Percentiles rank a stretch among this genome's conserved stretches.
Conservation (phyloP, 2,888 invertebrate species). For the Scaeva pyrastri region DNA sequence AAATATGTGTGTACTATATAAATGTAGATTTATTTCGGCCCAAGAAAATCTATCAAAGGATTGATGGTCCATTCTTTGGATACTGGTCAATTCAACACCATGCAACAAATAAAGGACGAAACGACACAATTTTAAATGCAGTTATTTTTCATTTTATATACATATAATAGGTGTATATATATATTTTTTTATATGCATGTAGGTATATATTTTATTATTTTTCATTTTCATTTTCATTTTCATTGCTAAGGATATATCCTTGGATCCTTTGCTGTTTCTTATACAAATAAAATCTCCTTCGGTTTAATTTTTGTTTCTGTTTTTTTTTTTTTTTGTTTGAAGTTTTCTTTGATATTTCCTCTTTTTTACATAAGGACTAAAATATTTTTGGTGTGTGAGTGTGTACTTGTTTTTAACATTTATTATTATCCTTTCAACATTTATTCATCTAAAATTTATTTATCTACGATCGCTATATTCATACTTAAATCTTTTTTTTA, state of each 20-base stretch:
- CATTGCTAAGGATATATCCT: slow-evolving; percentile 35
- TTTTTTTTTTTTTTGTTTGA: slow-evolving; percentile 4
- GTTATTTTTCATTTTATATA: slow-evolving; percentile 39
- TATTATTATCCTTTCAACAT: slow-evolving; percentile 72
- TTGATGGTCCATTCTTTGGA: neutral
- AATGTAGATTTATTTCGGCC: too few relatives aligned
- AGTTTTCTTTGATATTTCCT: slow-evolving; percentile 8
- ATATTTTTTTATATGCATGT: slow-evolving; percentile 26
- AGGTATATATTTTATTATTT: slow-evolving; percentile 48
- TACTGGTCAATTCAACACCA: neutral
- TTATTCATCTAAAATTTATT: slow-evolving; percentile 74
- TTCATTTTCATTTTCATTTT: slow-evolving; percentile 48
- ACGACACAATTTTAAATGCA: slow-evolving; percentile 60
- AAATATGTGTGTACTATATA: slow-evolving; percentile 14
- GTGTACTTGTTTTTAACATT: slow-evolving; percentile 51
- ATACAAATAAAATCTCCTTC: slow-evolving; percentile 58
- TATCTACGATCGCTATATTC: slow-evolving; percentile 57
- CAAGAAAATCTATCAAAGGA: slow-evolving; percentile 62
- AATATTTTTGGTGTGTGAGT: slow-evolving; percentile 37
- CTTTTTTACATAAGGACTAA: slow-evolving; percentile 51
- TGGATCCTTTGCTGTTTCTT: slow-evolving; percentile 1
- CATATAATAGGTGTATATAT: slow-evolving; percentile 16
- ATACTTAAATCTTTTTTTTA: slow-evolving; percentile 20
- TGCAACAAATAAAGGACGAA: slow-evolving; percentile 1
- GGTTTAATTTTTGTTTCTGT: too few relatives aligned